Conservation (phyloP, 2,113 vertebrate genomes). For the Todiramphus chloris region DNA sequence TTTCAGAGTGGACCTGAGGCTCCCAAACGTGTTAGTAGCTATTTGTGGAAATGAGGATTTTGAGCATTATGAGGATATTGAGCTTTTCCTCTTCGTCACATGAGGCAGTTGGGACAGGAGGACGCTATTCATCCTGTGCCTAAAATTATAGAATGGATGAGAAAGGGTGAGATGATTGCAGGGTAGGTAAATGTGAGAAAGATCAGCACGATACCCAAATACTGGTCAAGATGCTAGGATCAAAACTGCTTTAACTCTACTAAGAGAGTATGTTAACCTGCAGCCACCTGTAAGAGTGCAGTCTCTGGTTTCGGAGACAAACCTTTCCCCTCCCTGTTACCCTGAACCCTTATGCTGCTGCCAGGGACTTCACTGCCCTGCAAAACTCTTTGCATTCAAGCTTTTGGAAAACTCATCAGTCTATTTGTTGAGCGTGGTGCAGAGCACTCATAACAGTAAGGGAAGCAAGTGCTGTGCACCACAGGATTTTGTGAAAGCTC, state of each 20-base stretch:
- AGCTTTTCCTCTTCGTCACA: background rate
- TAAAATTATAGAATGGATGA: background rate
- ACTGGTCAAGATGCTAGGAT: background rate
- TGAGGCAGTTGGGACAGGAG: background rate
- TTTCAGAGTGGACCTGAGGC: background rate
- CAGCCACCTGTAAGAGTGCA: background rate
- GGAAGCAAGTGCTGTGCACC: background rate
- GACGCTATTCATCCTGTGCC: background rate
- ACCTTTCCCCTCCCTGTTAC: background rate
- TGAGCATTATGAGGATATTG: background rate
- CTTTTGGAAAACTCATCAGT: background rate
- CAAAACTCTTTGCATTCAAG: background rate
- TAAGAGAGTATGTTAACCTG: background rate
- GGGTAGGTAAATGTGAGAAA: background rate
- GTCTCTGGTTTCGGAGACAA: background rate
- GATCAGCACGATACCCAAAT: background rate
- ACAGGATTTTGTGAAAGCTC: background rate
- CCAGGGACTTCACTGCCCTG: background rate
- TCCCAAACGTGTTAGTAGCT: background rate
- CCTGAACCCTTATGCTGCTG: background rate
- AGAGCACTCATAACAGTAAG: background rate
- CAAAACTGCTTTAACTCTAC: background rate
- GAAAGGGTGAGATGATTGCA: rapidly evolving
- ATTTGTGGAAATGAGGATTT: background rate
- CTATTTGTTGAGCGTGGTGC: background rate